A percentile compares a stretch with the other conserved stretches of the same genome.
Conservation (phyloP, 1,140 invertebrate genomes). For the Heliconius himera region DNA sequence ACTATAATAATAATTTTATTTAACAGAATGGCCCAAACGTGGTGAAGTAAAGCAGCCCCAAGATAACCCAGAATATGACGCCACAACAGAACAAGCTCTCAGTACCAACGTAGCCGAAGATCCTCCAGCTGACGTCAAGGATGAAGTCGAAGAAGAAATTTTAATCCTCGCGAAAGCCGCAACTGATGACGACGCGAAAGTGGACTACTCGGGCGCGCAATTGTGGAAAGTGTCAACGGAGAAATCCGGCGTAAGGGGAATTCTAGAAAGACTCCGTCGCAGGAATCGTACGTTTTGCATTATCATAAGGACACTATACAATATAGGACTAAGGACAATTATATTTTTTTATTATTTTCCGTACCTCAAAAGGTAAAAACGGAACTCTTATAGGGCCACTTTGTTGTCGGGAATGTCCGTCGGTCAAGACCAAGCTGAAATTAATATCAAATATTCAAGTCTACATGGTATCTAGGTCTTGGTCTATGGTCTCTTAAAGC, state of each 20-base stretch:
- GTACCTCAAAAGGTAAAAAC: no score
- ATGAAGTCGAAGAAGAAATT: slow-evolving; percentile 44
- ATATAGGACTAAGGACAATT: no score
- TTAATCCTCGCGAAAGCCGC: slow-evolving; percentile 33
- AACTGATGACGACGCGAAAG: slow-evolving; percentile 48
- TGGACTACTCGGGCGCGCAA: slow-evolving; percentile 82
- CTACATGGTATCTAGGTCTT: no score
- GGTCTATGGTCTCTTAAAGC: no score
- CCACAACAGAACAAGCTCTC: slow-evolving; percentile 36
- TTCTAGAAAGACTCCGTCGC: slow-evolving; percentile 60
- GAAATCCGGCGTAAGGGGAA: slow-evolving; percentile 57
- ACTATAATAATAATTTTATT: neutral
- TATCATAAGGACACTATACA: neutral
- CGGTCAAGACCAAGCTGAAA: no score
- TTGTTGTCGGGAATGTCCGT: no score
- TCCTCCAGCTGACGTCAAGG: slow-evolving; percentile 21
- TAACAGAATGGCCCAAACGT: slow-evolving; percentile 64
- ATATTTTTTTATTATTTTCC: neutral
- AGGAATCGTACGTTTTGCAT: slow-evolving; percentile 62
- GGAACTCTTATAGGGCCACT: no score
- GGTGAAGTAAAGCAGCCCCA: slow-evolving; percentile 63
- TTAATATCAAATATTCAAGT: no score
- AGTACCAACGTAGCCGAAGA: slow-evolving; percentile 37
- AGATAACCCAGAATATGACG: slow-evolving; percentile 39
- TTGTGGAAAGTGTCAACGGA: slow-evolving; percentile 81